A percentile compares a stretch with the other conserved stretches of the same genome.
phyloP scores from a whole-genome alignment of 2,888 invertebrate species.

The Drosophila eohydei region DNA sequence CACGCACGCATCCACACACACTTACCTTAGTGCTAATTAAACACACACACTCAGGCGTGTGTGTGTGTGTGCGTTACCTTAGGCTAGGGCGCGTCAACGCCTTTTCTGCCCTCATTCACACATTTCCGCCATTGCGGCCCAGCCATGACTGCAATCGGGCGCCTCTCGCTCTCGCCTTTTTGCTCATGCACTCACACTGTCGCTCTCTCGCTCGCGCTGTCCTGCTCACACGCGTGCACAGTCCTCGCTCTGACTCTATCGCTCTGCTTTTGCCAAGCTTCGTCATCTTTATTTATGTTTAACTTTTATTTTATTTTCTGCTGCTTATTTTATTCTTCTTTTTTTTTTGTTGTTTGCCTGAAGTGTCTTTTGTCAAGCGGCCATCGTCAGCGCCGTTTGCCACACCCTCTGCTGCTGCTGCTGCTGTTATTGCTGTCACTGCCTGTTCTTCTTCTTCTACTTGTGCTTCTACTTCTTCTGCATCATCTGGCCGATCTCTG shows the following conservation, averaged over 20 bases:
- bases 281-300: slow-evolving; percentile 80
- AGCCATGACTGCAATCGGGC: slow-evolving; percentile 71
- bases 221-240: slow-evolving; percentile 3
- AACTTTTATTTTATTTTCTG: slow-evolving; percentile 50
- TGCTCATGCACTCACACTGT: slow-evolving; percentile 3
- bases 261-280: slow-evolving; percentile 54
- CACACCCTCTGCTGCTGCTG: slow-evolving; percentile 35
- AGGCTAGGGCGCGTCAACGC: slow-evolving; percentile 48
- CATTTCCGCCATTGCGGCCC: slow-evolving; percentile 81
- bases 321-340: slow-evolving; percentile 4
- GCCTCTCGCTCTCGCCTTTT: slow-evolving; percentile 34
- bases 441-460: slow-evolving; percentile 13
- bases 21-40: slow-evolving; percentile 64
- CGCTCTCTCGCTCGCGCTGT: background rate
- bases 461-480: slow-evolving; percentile 19
- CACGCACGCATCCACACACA: slow-evolving; percentile 7
- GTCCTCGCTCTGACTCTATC: background rate
- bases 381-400: slow-evolving; percentile 64
- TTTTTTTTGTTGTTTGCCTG: slow-evolving; percentile 18
- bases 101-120: slow-evolving; percentile 72
- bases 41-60: slow-evolving; percentile 12
- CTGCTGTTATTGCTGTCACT: slow-evolving; percentile 10
- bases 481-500: slow-evolving; percentile 28
- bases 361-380: slow-evolving; percentile 77
- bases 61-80: slow-evolving; percentile 26